Evolutionary conservation across 2,113 vertebrate species (phyloP).

Genomic region (Hystrix cristata): DNA sequence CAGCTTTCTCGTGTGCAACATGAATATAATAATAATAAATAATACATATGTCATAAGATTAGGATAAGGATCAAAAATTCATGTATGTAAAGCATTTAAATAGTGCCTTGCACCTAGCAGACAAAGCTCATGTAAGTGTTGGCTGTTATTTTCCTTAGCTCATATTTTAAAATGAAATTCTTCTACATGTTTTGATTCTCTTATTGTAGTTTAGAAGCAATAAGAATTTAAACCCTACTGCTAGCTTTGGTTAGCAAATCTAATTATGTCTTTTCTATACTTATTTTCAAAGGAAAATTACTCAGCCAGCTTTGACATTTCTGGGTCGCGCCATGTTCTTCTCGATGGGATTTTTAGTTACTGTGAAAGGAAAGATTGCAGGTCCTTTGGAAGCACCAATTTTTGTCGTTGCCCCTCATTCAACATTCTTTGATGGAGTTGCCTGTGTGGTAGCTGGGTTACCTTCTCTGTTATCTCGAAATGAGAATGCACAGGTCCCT

Average conservation of each 20-base stretch:
- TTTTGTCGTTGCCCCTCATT: conserved; percentile 95
- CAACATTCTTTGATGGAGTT: conserved; percentile 97
- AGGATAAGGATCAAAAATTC: background rate
- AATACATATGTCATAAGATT: background rate
- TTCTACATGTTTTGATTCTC: background rate
- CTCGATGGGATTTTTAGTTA: conserved; percentile 94
- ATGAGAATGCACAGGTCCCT: conserved; percentile 92
- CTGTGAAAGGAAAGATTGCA: conserved; percentile 92
- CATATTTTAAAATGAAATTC: background rate
- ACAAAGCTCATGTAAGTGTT: background rate
- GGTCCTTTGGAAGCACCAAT: conserved; percentile 92
- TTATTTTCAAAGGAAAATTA: conserved; percentile 89
- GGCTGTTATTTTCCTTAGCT: background rate
- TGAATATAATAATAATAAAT: background rate
- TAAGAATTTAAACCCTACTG: background rate
- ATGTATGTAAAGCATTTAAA: background rate
- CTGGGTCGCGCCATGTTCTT: conserved; percentile 92
- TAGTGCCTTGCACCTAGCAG: background rate
- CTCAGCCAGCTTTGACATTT: conserved; percentile 87
- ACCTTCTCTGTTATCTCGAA: conserved; percentile 95
- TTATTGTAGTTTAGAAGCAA: background rate
- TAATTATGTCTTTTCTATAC: conserved; percentile 32
- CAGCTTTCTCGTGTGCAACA: background rate
- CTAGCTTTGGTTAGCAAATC: conserved; percentile 2
- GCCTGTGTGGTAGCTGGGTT: conserved; percentile 92